Conservation (phyloP, 2,797 vertebrate species). For the Brotula barbata region DNA sequence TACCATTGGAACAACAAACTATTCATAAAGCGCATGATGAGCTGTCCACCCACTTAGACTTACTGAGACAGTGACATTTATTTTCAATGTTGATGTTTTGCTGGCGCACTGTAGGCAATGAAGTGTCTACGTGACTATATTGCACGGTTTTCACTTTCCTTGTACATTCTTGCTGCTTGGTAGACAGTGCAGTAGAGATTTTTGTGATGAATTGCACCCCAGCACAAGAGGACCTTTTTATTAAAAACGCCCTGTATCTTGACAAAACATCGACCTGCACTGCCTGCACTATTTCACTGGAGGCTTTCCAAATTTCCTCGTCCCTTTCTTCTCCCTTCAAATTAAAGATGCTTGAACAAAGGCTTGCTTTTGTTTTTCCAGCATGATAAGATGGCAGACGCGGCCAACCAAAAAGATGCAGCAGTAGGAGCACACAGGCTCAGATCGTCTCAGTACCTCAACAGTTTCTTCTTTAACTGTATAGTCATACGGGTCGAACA, state of each 20-base stretch:
- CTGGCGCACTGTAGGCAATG: constrained; percentile 34
- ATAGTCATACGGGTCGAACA: constrained; percentile 19
- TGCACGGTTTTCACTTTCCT: constrained; percentile 27
- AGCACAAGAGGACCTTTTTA: constrained; percentile 49
- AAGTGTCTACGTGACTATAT: constrained; percentile 41
- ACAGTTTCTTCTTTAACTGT: constrained; percentile 45
- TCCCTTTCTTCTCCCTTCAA: constrained; percentile 47
- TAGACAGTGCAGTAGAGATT: constrained; percentile 21
- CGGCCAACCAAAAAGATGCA: constrained; percentile 48
- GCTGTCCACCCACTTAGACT: constrained; percentile 5
- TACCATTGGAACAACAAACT: constrained; percentile 25
- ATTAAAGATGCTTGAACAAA: constrained; percentile 68
- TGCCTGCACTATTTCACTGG: constrained; percentile 52
- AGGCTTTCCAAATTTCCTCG: constrained; percentile 49
- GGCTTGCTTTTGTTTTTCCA: constrained; percentile 57
- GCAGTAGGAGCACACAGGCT: constrained; percentile 48
- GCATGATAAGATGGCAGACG: constrained; percentile 64
- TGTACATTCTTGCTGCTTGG: constrained; percentile 28
- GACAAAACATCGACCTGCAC: constrained; percentile 67
- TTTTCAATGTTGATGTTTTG: constrained; percentile 19
- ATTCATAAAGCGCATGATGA: constrained; percentile 9
- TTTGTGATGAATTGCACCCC: constrained; percentile 47
- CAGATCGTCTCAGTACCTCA: constrained; percentile 45
- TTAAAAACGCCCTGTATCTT: constrained; percentile 62
- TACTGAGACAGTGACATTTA: constrained; percentile 14